Conservation (phyloP, 2,113 vertebrate species). For the Nerophis lumbriciformis region DNA sequence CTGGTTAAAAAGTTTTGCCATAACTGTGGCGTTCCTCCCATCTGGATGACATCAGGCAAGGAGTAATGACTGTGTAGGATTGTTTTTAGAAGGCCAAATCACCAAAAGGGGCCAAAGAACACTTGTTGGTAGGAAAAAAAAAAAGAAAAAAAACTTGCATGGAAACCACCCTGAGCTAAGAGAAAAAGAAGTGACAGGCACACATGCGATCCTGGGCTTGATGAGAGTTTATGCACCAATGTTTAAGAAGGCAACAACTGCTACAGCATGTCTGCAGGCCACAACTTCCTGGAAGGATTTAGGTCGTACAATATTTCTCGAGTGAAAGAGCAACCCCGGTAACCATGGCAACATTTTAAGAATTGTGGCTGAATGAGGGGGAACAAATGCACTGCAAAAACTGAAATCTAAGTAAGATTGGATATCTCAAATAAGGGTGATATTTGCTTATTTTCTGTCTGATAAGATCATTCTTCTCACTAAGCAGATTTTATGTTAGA, state of each 20-base stretch:
- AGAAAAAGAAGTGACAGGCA: not conserved
- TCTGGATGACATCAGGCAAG: not conserved
- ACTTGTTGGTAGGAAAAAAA: not conserved
- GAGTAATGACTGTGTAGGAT: not conserved
- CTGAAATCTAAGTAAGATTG: too few species aligned
- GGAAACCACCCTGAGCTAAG: constrained; percentile 25
- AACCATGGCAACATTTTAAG: constrained; percentile 57
- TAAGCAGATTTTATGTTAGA: too few species aligned
- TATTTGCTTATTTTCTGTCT: too few species aligned
- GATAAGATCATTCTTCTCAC: too few species aligned
- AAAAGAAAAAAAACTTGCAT: not conserved
- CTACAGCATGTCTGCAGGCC: constrained; percentile 39
- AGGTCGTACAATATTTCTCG: constrained; percentile 38
- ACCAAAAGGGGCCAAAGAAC: not conserved
- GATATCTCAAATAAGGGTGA: too few species aligned
- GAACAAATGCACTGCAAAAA: not conserved
- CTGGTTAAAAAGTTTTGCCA: too few species aligned
- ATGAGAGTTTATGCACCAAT: not conserved
- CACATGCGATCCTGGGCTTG: constrained; percentile 12
- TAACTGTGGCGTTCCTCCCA: too few species aligned
- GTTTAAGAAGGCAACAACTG: constrained; percentile 50
- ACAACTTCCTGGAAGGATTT: constrained; percentile 44
- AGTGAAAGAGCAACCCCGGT: constrained; percentile 32
- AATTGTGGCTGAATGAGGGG: constrained; percentile 28
- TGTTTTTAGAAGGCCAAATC: not conserved